Evolutionary conservation across 1,140 invertebrate genomes (phyloP).

Genomic region (Cydia strobilella): DNA sequence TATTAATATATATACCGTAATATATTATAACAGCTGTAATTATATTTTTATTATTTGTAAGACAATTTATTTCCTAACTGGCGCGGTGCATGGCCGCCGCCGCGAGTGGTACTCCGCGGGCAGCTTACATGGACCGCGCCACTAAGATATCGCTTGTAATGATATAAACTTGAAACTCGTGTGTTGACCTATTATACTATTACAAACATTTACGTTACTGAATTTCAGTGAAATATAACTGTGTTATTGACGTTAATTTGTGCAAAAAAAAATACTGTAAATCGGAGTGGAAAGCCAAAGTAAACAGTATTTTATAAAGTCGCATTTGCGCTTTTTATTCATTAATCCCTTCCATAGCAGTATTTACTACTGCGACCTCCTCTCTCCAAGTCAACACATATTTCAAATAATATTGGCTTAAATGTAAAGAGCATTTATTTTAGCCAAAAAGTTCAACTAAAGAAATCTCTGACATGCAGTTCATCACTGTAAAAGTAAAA

Average conservation of each 20-base stretch:
- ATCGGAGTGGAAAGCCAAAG: slow-evolving; percentile 78
- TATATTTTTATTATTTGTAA: slow-evolving; percentile 74
- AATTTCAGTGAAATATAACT: slow-evolving; percentile 69
- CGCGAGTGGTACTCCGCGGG: slow-evolving; percentile 37
- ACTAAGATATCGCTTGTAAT: slow-evolving; percentile 55
- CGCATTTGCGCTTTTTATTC: slow-evolving; percentile 41
- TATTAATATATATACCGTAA: slow-evolving; percentile 76
- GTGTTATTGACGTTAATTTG: slow-evolving; percentile 73
- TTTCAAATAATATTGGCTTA: too few relatives aligned
- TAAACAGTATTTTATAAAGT: slow-evolving; percentile 77
- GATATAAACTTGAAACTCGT: slow-evolving; percentile 56
- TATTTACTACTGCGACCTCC: too few relatives aligned
- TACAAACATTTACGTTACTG: slow-evolving; percentile 59
- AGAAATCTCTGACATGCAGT: too few relatives aligned
- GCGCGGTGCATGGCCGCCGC: slow-evolving; percentile 49
- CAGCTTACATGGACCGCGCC: slow-evolving; percentile 44
- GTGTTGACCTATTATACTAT: slow-evolving; percentile 47
- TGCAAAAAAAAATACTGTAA: slow-evolving; percentile 76
- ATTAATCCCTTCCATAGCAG: background rate
- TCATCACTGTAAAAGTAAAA: too few relatives aligned
- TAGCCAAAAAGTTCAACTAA: too few relatives aligned
- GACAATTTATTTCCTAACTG: slow-evolving; percentile 54
- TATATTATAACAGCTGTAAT: slow-evolving; percentile 75
- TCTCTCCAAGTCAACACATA: too few relatives aligned
- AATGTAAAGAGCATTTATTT: too few relatives aligned